Base-by-base conservation (phyloP, 2,113 vertebrate species). In the Perca schrenkii region DNA sequence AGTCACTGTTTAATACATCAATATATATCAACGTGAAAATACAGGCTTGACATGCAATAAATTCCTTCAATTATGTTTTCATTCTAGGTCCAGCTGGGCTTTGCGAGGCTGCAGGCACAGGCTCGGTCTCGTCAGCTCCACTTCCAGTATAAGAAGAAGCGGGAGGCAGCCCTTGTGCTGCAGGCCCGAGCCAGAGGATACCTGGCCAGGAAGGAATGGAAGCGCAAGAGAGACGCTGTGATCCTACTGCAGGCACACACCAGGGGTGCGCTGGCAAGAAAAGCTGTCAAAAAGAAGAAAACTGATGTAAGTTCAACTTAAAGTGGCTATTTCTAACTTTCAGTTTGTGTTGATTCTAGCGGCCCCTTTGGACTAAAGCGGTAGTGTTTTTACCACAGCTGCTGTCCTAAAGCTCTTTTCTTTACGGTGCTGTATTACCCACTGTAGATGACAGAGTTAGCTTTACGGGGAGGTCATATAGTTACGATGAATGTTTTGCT, bases 61-160 rank as follows among this genome's bases (percentile, higher is more conserved):
- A 54, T 11, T 19, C 19, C 21, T 36, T 65, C 4, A 0, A 10
- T 53, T 17, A 1, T 80, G 4, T 31, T 74, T 1, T 3, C 1
- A 11, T 40, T 83, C 5, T 85, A 99, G 98, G 94, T 96, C 77
- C 91, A 97, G 84, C 87, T 96, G 79, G 98, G 98, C 46, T 97
- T 97, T 0, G 93, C 94, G 2, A 97, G 98, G n/a, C 93, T 99
- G 47, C 98, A 98, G 89, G 98, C 98, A 0, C 93, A 96, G 36
- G 91, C 93, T 50, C 96, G 94, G 14, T 93, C 97, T 63, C 96
- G 89, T 11, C 94, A 95, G 68, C 87, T 98, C 10, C 77, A 89
- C 0, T 90, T 86, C 50, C 92, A 91, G 21, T 98, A 98, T 31
- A 92, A 94, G 84, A 92, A 86, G 80, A 92, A 93, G 58, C 89